Evolutionary conservation across 2,888 invertebrate species (phyloP).

Genomic region (Steinernema scapterisci): DNA sequence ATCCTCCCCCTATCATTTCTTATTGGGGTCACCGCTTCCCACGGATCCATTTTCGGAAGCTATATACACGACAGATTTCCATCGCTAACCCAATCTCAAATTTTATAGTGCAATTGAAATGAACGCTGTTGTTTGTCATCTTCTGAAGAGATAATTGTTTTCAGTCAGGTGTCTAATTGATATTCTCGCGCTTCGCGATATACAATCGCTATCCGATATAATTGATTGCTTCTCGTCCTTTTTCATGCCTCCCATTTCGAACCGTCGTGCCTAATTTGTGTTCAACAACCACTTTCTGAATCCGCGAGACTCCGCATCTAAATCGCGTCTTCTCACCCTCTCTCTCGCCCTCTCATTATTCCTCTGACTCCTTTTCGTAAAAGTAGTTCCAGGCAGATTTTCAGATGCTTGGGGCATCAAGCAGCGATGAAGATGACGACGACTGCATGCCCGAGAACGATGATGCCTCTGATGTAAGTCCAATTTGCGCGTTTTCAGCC

Average conservation of each 20-base stretch:
- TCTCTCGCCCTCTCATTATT: neutral
- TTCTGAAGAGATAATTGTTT: constrained; percentile 11
- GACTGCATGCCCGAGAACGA: constrained; percentile 55
- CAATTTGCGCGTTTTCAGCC: neutral
- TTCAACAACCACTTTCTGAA: too few species aligned
- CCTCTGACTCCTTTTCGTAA: neutral
- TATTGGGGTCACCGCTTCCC: too few species aligned
- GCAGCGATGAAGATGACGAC: constrained; percentile 68
- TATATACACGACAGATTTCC: neutral
- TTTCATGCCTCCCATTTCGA: too few species aligned
- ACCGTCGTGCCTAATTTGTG: too few species aligned
- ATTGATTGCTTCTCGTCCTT: too few species aligned
- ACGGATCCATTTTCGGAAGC: too few species aligned
- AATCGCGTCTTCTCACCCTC: too few species aligned
- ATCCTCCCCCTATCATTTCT: too few species aligned
- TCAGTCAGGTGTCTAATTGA: constrained; percentile 19
- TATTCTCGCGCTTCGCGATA: neutral
- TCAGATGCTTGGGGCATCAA: constrained; percentile 68
- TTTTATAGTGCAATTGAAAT: neutral
- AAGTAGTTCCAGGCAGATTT: too few species aligned
- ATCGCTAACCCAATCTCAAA: constrained; percentile 13
- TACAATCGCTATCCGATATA: too few species aligned
- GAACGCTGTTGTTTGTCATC: too few species aligned
- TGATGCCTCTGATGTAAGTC: constrained; percentile 42
- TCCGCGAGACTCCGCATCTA: too few species aligned